These are phyloP conservation scores for Beris morrisii DNA, from an alignment of 2,888 invertebrate species.

Conservation along the genomic window DNA sequence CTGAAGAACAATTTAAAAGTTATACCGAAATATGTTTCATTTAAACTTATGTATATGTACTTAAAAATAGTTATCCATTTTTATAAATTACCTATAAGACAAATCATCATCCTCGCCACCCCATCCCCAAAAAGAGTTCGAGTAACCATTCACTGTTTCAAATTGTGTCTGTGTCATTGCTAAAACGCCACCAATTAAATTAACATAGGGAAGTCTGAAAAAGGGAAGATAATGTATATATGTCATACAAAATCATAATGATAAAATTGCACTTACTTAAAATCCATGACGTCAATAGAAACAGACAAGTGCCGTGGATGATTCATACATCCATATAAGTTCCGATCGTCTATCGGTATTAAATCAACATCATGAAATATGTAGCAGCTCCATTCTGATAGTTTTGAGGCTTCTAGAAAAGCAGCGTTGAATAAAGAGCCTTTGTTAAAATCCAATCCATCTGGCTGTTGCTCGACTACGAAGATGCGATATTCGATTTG, in stretches of 20 bases:
- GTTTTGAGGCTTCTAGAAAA: constrained; percentile 82
- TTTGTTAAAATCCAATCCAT: constrained; percentile 74
- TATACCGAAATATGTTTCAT: too few species aligned
- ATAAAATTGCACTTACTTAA: constrained; percentile 60
- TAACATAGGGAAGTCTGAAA: constrained; percentile 83
- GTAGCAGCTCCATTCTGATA: constrained; percentile 80
- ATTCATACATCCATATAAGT: constrained; percentile 87
- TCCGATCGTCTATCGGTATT: constrained; percentile 88
- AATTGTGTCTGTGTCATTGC: constrained; percentile 88
- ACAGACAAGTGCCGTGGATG: constrained; percentile 94
- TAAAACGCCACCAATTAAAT: constrained; percentile 93
- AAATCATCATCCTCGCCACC: constrained; percentile 98
- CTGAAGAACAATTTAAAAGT: too few species aligned
- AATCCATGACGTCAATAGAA: constrained; percentile 81
- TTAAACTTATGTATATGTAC: too few species aligned
- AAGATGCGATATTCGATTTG: constrained; percentile 93
- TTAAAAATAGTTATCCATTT: too few species aligned
- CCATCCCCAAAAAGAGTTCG: constrained; percentile 97
- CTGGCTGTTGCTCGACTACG: constrained; percentile 79
- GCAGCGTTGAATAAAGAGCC: constrained; percentile 98
- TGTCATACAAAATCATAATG: too few species aligned
- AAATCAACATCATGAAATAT: constrained; percentile 97
- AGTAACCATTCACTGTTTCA: constrained; percentile 85
- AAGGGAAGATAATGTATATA: not conserved
- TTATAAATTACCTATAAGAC: constrained; percentile 67